phyloP scores from a whole-genome alignment of 2,888 invertebrate species.

The Sarcophaga caerulescens region DNA sequence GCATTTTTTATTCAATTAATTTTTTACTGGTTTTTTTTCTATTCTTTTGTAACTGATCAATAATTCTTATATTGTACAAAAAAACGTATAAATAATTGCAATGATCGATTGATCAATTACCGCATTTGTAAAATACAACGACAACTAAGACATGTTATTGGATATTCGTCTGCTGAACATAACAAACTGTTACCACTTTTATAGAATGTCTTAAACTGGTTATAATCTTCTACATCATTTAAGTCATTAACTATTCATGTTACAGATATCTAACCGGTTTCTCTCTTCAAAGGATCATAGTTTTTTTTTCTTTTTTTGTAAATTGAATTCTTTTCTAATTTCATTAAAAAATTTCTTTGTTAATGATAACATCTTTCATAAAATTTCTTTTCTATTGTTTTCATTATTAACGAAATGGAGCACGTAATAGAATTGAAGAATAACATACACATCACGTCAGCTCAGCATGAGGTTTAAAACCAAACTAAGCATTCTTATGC shows the following conservation, averaged over 20 bases:
- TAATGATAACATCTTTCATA: not conserved
- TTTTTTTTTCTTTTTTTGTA: not conserved
- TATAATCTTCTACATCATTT: constrained; percentile 20
- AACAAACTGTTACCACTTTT: constrained; percentile 34
- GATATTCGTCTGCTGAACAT: constrained; percentile 3
- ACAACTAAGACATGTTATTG: constrained; percentile 5
- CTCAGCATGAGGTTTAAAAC: constrained; percentile 22
- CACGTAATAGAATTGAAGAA: not conserved
- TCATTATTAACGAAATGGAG: not conserved
- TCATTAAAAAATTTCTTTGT: not conserved
- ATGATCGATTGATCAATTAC: constrained; percentile 62
- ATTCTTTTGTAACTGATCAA: not conserved
- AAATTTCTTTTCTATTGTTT: not conserved
- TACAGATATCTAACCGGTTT: constrained; percentile 42
- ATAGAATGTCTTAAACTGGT: not conserved
- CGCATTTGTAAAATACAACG: constrained; percentile 26
- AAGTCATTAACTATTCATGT: constrained; percentile 33
- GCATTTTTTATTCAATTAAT: too few species aligned
- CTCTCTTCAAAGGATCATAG: constrained; percentile 10
- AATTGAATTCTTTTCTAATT: constrained; percentile 38
- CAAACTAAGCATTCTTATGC: not conserved
- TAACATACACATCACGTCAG: not conserved
- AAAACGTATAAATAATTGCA: constrained; percentile 30
- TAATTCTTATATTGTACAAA: not conserved
- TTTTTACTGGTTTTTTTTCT: not conserved